Base-by-base conservation (phyloP, 2,888 invertebrate genomes). In the Hirtodrosophila histrioides region DNA sequence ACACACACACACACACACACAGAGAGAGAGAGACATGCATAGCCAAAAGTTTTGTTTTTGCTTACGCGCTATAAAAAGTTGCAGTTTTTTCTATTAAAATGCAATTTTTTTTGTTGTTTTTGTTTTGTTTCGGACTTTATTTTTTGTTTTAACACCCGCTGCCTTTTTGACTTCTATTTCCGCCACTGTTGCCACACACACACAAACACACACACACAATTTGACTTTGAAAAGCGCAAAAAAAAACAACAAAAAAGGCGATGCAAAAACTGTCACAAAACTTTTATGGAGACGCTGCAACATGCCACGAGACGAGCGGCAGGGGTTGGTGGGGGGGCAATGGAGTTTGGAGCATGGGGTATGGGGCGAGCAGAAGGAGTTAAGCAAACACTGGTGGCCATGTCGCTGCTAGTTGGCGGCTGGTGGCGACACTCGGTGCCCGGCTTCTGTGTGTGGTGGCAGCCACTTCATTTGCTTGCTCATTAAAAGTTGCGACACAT, bases 401-500 rank as follows among this genome's bases (percentile, higher is more conserved):
- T 72, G 71, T 74, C 55, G 63, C 54, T 27, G 6, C 27, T 27
- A 17, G 27, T 27, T 27, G 27, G 27, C 27, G 6, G 9, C 27
- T 61, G 54, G 11, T 53, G 53, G 60, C 54, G 60, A 56, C 61
- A 61, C 45, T 48, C 41, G 39, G 12, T 27, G 3, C 24, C 41
- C 35, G 4, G 7, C 37, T 35, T 35, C 60, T 3, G 3, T 31
- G 7, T 65, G 62, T 54, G 60, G 66, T 75, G 58, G 66, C 80
- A 68, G 80, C 77, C 77, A 80, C 85, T 82, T 82, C 87, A 82
- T 82, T 82, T 82, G 87, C 81, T 69, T 75, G 85, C 82, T 86
- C 82, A 82, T 82, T 87, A 82, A 82, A 82, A 87, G 78, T 82
- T 87, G 87, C 81, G 78, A 86, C 85, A 77, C 74, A 86, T 77